Evolutionary conservation across 2,888 invertebrate species (phyloP), one percentile per base, ranked within the genome.

Genomic region (Drosophila dives): DNA sequence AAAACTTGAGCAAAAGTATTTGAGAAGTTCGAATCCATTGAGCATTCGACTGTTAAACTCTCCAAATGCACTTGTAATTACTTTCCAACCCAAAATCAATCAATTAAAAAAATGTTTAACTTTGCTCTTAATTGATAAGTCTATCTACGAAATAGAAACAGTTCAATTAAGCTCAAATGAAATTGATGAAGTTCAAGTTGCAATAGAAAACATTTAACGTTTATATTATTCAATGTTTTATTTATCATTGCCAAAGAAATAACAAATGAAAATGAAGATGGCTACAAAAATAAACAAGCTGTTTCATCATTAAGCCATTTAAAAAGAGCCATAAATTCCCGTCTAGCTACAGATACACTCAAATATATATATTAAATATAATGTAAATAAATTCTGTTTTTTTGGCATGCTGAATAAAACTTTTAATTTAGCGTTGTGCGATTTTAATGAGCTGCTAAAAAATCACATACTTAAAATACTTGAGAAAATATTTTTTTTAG

Each of bases 91-190:
- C 23, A 4, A 23, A 61, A 74, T 84, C 84, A 89, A 85, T 86
- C 85, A 86, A 89, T 85, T 86, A 74, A 70, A 75, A 78, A 86
- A 69, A 64, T 72, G 65, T 72, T 80, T 72, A 53, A 36, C 73
- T 69, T 67, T 58, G 51, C 60, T 64, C 54, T 71, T 71, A 89
- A 89, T 89, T 79, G 76, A 83, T 83, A 68, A 54, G 61, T 63
- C 61, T 54, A 32, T 54, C 17, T 26, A 5, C 40, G 29, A 32
- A 55, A 42, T 29, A 36, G 54, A 42, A 51, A 55, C 61, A 45
- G 32, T 23, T 70, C 83, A 74, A 80, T 87, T 82, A 82, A 77
- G 62, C 60, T 69, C n/a, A 70, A 80, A 53, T 69, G 60, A 60
- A 81, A 83, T 89, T 76, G 63, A 75, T 77, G 62, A 71, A 70